phyloP scores from a whole-genome alignment of 2,113 vertebrate genomes.

The Nansenia antarctica region DNA sequence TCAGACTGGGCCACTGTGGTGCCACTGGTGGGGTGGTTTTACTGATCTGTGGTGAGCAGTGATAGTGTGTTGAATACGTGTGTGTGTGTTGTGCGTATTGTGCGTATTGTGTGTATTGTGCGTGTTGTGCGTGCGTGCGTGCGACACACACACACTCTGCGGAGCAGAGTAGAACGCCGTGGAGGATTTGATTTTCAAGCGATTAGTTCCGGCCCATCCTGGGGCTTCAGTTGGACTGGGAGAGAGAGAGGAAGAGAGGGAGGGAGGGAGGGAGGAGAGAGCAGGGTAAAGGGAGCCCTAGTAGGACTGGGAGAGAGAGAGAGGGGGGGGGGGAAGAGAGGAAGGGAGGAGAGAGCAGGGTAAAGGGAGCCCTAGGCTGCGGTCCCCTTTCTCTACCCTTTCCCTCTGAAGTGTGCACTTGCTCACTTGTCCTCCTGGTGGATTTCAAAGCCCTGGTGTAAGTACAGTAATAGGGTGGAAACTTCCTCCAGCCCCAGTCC shows the following conservation, averaged over 20 bases:
- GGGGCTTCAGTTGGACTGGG: neutral
- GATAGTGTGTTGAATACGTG: neutral
- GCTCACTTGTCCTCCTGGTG: too few species aligned
- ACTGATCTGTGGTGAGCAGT: neutral
- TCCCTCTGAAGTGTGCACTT: too few species aligned
- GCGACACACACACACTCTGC: too few species aligned
- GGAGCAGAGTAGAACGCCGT: neutral
- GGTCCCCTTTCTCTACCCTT: too few species aligned
- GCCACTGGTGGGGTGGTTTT: too few species aligned
- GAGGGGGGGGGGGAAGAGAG: neutral
- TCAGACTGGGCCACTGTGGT: too few species aligned
- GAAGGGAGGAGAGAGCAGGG: too few species aligned
- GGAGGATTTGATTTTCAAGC: neutral
- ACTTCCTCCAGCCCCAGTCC: too few species aligned
- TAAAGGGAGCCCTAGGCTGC: neutral
- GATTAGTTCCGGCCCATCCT: neutral
- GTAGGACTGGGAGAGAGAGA: neutral
- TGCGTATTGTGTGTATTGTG: neutral
- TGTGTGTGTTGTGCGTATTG: neutral
- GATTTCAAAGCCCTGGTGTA: too few species aligned
- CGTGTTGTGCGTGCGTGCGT: too few species aligned
- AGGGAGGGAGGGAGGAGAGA: neutral
- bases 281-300: neutral
- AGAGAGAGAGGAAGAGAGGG: neutral
- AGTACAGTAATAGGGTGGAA: too few species aligned